phyloP scores from a whole-genome alignment of 2,113 vertebrate genomes.

The Galemys pyrenaicus region DNA sequence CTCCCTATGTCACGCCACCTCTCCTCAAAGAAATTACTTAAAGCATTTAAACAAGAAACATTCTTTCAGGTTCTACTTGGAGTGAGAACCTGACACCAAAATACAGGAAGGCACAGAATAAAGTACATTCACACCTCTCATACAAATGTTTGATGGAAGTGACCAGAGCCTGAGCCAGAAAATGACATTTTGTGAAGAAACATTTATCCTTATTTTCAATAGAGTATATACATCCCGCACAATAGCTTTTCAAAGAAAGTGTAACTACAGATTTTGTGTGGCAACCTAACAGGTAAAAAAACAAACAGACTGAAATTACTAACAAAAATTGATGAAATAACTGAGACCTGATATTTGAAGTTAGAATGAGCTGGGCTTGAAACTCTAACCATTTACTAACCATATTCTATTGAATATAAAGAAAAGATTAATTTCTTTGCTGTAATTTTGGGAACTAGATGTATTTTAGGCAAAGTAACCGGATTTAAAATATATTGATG shows the following conservation, averaged over 20 bases:
- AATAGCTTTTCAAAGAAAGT: not conserved
- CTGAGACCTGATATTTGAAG: not conserved
- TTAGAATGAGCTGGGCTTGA: not conserved
- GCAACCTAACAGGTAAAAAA: not conserved
- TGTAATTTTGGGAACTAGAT: not conserved
- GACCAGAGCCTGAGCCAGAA: not conserved
- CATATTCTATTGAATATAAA: not conserved
- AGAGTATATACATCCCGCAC: not conserved
- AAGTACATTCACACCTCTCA: not conserved
- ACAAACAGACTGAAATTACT: not conserved
- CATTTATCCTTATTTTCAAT: not conserved
- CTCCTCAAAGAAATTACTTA: not conserved
- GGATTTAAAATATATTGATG: not conserved
- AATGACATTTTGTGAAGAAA: not conserved
- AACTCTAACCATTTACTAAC: not conserved
- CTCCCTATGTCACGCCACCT: not conserved
- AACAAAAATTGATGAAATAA: not conserved
- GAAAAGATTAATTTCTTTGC: not conserved
- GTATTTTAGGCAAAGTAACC: not conserved
- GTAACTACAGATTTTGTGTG: not conserved
- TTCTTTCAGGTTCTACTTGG: not conserved
- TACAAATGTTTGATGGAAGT: not conserved
- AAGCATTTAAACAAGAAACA: not conserved
- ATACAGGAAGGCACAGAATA: not conserved
- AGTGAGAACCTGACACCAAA: not conserved